These are phyloP conservation scores for Eupeodes latifasciatus DNA, from an alignment of 2,888 invertebrate genomes.

Conservation along the genomic window DNA sequence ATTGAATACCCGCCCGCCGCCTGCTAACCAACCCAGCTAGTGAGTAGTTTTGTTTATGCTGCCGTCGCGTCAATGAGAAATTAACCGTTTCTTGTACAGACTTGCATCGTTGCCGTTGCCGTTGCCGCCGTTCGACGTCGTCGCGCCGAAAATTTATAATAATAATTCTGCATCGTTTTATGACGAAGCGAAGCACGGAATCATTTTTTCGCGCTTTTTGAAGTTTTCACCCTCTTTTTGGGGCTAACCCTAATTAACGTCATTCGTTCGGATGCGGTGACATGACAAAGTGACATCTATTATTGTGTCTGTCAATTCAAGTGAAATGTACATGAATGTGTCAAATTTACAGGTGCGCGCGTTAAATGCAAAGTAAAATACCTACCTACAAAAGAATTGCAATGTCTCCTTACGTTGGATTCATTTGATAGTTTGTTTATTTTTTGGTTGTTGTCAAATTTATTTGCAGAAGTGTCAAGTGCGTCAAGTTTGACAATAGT, in stretches of 20 bases:
- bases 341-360: conserved; percentile 55
- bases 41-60: conserved; percentile 76
- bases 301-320: conserved; percentile 48
- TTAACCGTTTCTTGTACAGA: conserved; percentile 67
- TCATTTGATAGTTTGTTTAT: conserved; percentile 46
- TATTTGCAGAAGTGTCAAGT: conserved; percentile 36
- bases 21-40: conserved; percentile 62
- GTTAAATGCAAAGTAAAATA: conserved; percentile 23
- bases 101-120: conserved; percentile 52
- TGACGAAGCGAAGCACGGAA: neutral
- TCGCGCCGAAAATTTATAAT: conserved; percentile 42
- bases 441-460: neutral
- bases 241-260: conserved; percentile 25
- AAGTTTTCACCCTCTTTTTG: conserved; percentile 23
- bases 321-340: conserved; percentile 46
- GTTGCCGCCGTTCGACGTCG: conserved; percentile 22
- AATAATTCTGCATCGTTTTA: conserved; percentile 11
- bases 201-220: conserved; percentile 59
- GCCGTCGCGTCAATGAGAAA: conserved; percentile 72
- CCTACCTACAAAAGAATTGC: conserved; percentile 20
- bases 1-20: conserved; percentile 74
- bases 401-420: conserved; percentile 43
- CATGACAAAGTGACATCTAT: conserved; percentile 59
- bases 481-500: conserved; percentile 14
- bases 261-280: conserved; percentile 43